These are phyloP conservation scores for Odocoileus virginianus DNA, from an alignment of 2,113 vertebrate genomes.

Conservation along the genomic window DNA sequence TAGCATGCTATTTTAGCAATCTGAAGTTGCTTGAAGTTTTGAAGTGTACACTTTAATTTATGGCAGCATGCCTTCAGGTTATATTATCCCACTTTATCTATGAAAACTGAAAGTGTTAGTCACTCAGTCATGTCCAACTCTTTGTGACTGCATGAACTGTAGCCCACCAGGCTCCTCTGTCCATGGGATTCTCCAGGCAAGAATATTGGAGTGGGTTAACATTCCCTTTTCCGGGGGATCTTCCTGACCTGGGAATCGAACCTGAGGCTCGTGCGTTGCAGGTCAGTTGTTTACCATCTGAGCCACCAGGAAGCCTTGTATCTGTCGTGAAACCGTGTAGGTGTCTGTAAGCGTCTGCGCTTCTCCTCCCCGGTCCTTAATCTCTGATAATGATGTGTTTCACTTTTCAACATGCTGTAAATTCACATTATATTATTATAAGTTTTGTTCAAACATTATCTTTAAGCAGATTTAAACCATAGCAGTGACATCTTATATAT, in stretches of 20 bases:
- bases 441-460: background rate
- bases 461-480: background rate
- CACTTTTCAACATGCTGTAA: too few species aligned
- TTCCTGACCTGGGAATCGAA: background rate
- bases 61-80: too few species aligned
- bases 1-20: background rate
- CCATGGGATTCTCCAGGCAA: background rate
- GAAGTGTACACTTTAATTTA: background rate
- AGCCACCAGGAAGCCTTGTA: background rate
- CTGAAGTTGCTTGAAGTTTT: background rate
- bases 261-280: background rate
- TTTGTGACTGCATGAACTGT: background rate
- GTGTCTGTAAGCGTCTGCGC: fast-evolving
- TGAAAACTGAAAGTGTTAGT: background rate
- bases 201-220: background rate
- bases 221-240: background rate
- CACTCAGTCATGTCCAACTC: fast-evolving
- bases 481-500: background rate
- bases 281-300: fast-evolving
- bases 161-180: background rate
- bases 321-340: background rate
- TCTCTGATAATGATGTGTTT: fast-evolving
- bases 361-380: background rate
- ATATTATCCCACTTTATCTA: background rate
- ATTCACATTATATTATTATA: background rate